Conservation (phyloP, 1,140 invertebrate genomes). For the Meloidogyne exigua region DNA sequence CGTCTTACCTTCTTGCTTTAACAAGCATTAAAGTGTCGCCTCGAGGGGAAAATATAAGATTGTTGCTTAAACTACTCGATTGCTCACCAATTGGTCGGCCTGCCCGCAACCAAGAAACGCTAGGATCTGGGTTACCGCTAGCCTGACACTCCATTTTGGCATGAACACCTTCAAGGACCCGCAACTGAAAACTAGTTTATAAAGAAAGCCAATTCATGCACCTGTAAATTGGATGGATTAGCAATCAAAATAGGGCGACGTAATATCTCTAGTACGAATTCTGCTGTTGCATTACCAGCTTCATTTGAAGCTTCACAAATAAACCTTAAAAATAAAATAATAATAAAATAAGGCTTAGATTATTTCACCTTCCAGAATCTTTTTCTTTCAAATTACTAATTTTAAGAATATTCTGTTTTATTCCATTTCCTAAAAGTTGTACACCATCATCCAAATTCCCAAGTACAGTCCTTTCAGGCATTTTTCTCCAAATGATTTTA, state of each 20-base stretch:
- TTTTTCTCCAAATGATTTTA: conserved; percentile 74
- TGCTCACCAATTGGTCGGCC: conserved; percentile 51
- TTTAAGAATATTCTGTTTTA: neutral
- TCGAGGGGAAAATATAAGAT: conserved; percentile 63
- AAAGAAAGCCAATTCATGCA: neutral
- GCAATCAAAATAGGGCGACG: conserved; percentile 14
- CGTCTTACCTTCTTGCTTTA: conserved; percentile 64
- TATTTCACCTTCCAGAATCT: conserved; percentile 25
- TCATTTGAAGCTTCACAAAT: conserved; percentile 57
- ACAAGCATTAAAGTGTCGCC: conserved; percentile 65
- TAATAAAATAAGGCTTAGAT: neutral
- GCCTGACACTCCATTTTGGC: conserved; percentile 56
- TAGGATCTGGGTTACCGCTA: conserved; percentile 58
- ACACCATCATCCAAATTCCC: neutral
- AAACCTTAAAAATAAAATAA: conserved; percentile 17
- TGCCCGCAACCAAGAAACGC: conserved; percentile 49
- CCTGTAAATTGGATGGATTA: neutral
- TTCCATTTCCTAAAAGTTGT: neutral
- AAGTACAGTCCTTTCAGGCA: neutral
- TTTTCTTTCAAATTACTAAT: neutral
- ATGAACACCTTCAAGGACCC: conserved; percentile 53
- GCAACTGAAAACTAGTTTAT: conserved; percentile 40
- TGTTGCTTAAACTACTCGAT: conserved; percentile 15
- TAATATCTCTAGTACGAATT: conserved; percentile 55
- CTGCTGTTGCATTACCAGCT: conserved; percentile 50